Conservation (phyloP, 1,140 invertebrate species). For the Caerostris extrusa region DNA sequence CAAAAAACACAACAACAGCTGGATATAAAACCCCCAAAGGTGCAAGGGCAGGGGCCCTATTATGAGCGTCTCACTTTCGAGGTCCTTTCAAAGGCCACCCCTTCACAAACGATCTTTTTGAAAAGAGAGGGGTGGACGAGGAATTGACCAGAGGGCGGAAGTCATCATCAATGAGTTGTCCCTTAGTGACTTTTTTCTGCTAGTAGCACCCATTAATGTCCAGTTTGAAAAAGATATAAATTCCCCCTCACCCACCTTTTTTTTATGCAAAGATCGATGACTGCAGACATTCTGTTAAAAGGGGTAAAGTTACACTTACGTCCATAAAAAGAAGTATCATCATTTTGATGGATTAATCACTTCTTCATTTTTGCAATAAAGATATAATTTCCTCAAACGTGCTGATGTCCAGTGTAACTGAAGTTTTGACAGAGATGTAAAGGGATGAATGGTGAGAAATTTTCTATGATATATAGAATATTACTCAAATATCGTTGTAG, state of each 20-base stretch:
- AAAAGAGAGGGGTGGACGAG: not conserved
- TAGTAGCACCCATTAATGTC: not conserved
- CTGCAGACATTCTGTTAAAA: not conserved
- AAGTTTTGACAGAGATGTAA: too few relatives aligned
- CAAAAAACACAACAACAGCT: not conserved
- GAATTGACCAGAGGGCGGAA: not conserved
- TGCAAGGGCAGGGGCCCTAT: not conserved
- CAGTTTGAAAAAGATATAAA: not conserved
- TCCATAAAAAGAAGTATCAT: too few relatives aligned
- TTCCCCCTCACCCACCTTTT: not conserved
- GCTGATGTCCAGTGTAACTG: too few relatives aligned
- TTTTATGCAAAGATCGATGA: not conserved
- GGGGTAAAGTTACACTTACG: not conserved
- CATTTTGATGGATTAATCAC: too few relatives aligned
- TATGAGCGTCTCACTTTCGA: not conserved
- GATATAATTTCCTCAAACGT: too few relatives aligned
- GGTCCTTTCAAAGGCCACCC: not conserved
- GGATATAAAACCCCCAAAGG: not conserved
- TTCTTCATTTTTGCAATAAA: too few relatives aligned
- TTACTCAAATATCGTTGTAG: too few relatives aligned
- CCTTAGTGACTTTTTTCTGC: not conserved
- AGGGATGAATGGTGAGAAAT: too few relatives aligned
- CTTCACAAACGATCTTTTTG: too few relatives aligned
- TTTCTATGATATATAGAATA: too few relatives aligned
- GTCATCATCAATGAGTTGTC: not conserved